phyloP scores from a whole-genome alignment of 2,113 vertebrate genomes.

The Ursus arctos region DNA sequence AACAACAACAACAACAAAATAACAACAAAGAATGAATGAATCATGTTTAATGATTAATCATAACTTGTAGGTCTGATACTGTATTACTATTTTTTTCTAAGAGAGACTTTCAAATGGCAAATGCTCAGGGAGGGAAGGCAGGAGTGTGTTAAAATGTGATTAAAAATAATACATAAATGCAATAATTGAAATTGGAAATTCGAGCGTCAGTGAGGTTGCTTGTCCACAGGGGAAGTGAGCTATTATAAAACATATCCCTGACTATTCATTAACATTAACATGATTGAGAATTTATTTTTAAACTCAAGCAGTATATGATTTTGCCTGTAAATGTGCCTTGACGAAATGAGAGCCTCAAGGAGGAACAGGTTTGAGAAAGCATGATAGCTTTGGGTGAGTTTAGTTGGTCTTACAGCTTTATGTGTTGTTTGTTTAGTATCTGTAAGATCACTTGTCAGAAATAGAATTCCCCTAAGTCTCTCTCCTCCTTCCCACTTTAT shows the following conservation, averaged over 20 bases:
- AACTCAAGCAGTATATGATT: slow-evolving; percentile 10
- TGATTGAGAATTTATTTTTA: slow-evolving; percentile 59
- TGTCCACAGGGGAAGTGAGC: neutral
- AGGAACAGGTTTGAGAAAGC: neutral
- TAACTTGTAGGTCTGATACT: neutral
- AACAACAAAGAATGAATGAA: neutral
- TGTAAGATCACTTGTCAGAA: neutral
- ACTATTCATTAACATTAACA: neutral
- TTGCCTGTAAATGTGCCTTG: neutral
- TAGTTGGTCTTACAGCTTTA: neutral
- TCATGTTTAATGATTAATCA: neutral
- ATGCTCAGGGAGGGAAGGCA: neutral
- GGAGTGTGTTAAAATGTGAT: neutral
- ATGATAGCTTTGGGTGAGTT: neutral
- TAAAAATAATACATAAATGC: neutral
- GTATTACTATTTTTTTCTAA: neutral
- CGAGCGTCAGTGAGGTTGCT: neutral
- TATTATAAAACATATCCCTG: neutral
- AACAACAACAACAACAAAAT: neutral
- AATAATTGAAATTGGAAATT: slow-evolving; percentile 20
- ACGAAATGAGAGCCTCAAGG: neutral
- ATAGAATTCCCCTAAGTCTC: neutral
- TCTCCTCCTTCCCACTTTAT: neutral
- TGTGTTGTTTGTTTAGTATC: neutral
- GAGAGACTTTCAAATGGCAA: neutral